Percentiles rank a stretch among this genome's conserved stretches.
Conservation (phyloP, 1,140 invertebrate genomes). For the Wiebesia pumilae region DNA sequence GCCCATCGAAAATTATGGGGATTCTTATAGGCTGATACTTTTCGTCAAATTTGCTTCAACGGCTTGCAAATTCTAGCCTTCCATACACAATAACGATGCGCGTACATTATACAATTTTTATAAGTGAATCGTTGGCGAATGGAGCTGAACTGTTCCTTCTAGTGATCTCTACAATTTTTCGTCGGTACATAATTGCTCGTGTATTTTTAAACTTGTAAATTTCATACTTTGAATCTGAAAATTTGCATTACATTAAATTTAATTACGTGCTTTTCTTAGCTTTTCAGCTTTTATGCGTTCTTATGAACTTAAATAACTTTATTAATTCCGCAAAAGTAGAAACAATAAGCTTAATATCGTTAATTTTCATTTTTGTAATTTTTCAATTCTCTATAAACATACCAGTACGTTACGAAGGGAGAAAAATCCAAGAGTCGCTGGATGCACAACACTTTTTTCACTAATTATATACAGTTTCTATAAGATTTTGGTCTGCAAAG, state of each 20-base stretch:
- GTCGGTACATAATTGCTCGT: neutral
- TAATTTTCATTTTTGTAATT: too few species aligned
- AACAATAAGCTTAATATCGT: too few species aligned
- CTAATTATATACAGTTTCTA: neutral
- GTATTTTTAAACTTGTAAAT: neutral
- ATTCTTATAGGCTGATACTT: neutral
- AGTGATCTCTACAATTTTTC: neutral
- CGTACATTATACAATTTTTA: neutral
- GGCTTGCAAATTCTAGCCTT: neutral
- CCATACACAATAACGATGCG: too few species aligned
- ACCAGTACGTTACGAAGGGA: too few species aligned
- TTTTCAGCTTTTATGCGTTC: too few species aligned
- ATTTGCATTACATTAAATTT: too few species aligned
- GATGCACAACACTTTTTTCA: neutral
- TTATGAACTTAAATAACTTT: too few species aligned
- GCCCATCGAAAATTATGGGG: neutral
- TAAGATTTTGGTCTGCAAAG: neutral
- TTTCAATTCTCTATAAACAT: too few species aligned
- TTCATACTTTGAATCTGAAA: neutral
- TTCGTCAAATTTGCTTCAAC: neutral
- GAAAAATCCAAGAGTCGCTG: neutral
- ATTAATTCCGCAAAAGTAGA: too few species aligned
- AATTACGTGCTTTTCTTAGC: too few species aligned
- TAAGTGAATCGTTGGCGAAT: neutral
- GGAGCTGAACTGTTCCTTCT: neutral